Evolutionary conservation across 2,888 invertebrate species (phyloP).

Genomic region (Laspeyria flexula): DNA sequence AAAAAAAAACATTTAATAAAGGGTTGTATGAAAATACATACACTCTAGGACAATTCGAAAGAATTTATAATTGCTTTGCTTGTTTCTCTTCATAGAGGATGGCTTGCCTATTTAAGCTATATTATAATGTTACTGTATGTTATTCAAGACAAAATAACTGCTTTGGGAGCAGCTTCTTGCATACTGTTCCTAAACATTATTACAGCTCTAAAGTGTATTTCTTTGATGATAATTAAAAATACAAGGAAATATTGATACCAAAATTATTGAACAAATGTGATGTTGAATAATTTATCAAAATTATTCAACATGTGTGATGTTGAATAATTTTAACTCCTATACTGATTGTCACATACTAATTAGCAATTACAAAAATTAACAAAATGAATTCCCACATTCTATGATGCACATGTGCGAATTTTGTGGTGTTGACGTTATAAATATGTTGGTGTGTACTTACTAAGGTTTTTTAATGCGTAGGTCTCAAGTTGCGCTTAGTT

Average conservation of each 20-base stretch:
- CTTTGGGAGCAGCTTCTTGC: not conserved
- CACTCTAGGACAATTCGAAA: too few species aligned
- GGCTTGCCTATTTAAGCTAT: too few species aligned
- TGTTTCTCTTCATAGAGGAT: too few species aligned
- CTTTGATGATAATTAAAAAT: not conserved
- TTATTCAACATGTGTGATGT: not conserved
- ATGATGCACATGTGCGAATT: conserved; percentile 9
- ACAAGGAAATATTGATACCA: not conserved
- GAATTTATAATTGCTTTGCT: too few species aligned
- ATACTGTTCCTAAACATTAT: conserved; percentile 2
- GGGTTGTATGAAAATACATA: too few species aligned
- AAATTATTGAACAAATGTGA: too few species aligned
- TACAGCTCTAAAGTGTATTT: not conserved
- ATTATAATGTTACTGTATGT: not conserved
- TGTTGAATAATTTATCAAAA: not conserved
- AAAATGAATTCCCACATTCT: not conserved
- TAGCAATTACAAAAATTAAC: not conserved
- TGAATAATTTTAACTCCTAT: not conserved
- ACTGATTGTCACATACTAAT: not conserved
- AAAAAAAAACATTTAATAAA: too few species aligned
- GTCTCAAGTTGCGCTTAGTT: conserved; percentile 82
- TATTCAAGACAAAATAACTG: not conserved
- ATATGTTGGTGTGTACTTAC: conserved; percentile 56
- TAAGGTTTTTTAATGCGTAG: conserved; percentile 80
- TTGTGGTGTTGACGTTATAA: conserved; percentile 24